A percentile compares a stretch with the other conserved stretches of the same genome.
These are phyloP conservation scores for Drosophila pseudoobscura DNA, from an alignment of 1,140 invertebrate genomes.

Conservation along the genomic window DNA sequence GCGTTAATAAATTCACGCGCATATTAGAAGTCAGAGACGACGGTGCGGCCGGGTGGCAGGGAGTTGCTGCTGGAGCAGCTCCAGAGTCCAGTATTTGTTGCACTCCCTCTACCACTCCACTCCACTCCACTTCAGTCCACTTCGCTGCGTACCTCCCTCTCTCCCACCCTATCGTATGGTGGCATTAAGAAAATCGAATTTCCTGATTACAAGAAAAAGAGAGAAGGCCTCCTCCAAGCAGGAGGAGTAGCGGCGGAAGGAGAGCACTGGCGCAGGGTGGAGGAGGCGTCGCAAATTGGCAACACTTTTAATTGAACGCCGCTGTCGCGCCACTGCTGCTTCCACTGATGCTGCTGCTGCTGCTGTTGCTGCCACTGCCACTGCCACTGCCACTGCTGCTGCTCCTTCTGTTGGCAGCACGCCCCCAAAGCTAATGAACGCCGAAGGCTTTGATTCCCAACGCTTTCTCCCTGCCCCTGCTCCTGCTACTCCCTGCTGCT, in stretches of 20 bases:
- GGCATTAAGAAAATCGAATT: constrained; percentile 83
- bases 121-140: not conserved
- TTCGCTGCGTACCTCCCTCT: too few relatives aligned
- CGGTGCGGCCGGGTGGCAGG: not conserved
- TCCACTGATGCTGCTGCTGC: constrained; percentile 6
- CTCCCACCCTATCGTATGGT: constrained; percentile 23
- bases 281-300: constrained; percentile 72
- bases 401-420: constrained; percentile 56
- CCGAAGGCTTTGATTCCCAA: constrained; percentile 80
- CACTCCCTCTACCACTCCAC: not conserved
- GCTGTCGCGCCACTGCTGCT: constrained; percentile 23
- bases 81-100: constrained; percentile 29
- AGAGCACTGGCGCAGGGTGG: not conserved
- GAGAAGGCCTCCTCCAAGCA: not conserved
- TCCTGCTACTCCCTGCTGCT: too few relatives aligned
- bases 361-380: too few relatives aligned
- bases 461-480: constrained; percentile 21
- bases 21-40: constrained; percentile 62
- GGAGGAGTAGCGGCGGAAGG: constrained; percentile 11
- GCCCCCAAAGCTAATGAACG: constrained; percentile 83
- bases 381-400: constrained; percentile 5
- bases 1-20: constrained; percentile 80
- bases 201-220: constrained; percentile 73
- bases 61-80: not conserved
- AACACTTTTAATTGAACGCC: constrained; percentile 81